A percentile compares a stretch with the other conserved stretches of the same genome.
Evolutionary conservation across 2,797 vertebrate genomes (phyloP).

Genomic region (Gouania willdenowi): DNA sequence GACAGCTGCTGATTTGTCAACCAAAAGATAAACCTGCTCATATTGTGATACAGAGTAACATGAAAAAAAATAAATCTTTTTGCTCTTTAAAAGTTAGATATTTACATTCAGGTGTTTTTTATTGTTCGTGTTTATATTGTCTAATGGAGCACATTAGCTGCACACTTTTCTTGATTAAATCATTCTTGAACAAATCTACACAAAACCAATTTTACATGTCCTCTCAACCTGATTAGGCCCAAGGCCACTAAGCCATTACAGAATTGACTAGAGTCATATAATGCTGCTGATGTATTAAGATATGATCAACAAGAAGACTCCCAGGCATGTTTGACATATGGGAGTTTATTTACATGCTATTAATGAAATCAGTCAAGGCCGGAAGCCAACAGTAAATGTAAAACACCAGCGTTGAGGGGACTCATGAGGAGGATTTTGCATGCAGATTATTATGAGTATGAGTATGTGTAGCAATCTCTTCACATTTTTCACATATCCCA

Average conservation of each 20-base stretch:
- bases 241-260: constrained; percentile 43
- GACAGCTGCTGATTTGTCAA: constrained; percentile 4
- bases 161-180: constrained; percentile 30
- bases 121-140: constrained; percentile 17
- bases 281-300: constrained; percentile 45
- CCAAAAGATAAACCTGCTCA: constrained; percentile 33
- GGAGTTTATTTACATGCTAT: constrained; percentile 43
- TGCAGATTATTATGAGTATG: too few species aligned
- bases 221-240: constrained; percentile 51
- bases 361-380: constrained; percentile 50
- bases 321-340: constrained; percentile 58
- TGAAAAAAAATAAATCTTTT: too few species aligned
- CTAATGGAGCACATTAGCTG: background rate
- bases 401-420: constrained; percentile 32
- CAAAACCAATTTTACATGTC: constrained; percentile 19
- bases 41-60: too few species aligned
- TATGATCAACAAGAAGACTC: constrained; percentile 60
- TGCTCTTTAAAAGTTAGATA: background rate
- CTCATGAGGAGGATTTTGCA: too few species aligned
- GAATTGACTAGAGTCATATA: constrained; percentile 66
- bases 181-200: constrained; percentile 23
- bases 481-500: too few species aligned
- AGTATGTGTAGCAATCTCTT: too few species aligned
- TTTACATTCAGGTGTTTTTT: constrained; percentile 8
- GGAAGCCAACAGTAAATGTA: constrained; percentile 35